Conservation (phyloP, 2,888 invertebrate species). For the Apodemia mormo region DNA sequence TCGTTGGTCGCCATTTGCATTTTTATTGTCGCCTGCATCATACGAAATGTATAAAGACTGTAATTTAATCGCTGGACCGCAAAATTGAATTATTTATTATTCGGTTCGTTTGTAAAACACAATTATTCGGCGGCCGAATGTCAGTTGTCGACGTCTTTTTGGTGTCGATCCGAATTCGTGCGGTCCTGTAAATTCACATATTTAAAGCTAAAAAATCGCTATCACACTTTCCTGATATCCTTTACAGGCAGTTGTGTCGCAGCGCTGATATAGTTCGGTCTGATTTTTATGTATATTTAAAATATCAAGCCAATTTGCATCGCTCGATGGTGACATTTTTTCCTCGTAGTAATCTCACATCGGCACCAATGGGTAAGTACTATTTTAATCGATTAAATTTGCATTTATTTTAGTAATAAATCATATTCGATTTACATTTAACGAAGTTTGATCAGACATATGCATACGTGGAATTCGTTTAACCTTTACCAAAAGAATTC, state of each 20-base stretch:
- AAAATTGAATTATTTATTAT: slow-evolving; percentile 78
- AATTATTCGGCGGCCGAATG: slow-evolving; percentile 58
- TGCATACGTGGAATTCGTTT: slow-evolving; percentile 55
- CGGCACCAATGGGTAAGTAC: slow-evolving; percentile 43
- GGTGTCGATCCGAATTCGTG: slow-evolving; percentile 51
- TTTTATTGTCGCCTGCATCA: slow-evolving; percentile 73
- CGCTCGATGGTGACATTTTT: slow-evolving; percentile 32
- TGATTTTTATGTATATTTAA: slow-evolving; percentile 40
- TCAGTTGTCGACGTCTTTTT: slow-evolving; percentile 48
- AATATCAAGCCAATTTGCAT: slow-evolving; percentile 23
- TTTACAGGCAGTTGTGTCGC: slow-evolving; percentile 48
- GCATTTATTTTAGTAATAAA: slow-evolving; percentile 20
- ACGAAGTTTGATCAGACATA: slow-evolving; percentile 30
- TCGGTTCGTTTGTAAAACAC: slow-evolving; percentile 61
- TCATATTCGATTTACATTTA: slow-evolving; percentile 30
- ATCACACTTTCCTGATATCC: slow-evolving; percentile 48
- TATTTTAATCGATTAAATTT: slow-evolving; percentile 32
- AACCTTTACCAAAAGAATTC: slow-evolving; percentile 52
- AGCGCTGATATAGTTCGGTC: slow-evolving; percentile 45
- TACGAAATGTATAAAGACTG: slow-evolving; percentile 62
- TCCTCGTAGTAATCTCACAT: slow-evolving; percentile 31
- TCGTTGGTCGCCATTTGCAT: slow-evolving; percentile 72
- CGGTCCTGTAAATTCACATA: slow-evolving; percentile 49
- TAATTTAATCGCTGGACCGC: slow-evolving; percentile 68
- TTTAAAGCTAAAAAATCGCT: slow-evolving; percentile 47